phyloP scores from a whole-genome alignment of 1,140 invertebrate species.

The Lordiphosa collinella region DNA sequence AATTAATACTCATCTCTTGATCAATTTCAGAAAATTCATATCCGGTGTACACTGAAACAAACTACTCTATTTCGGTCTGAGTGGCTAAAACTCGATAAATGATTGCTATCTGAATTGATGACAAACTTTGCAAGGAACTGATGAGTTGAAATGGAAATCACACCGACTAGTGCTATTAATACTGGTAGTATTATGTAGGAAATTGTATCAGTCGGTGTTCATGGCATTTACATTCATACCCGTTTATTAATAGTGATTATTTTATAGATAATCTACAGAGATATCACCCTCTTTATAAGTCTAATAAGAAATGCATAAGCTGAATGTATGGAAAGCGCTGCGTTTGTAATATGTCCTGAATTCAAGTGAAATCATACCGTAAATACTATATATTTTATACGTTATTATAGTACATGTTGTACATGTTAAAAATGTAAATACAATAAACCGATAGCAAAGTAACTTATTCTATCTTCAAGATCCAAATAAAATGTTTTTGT shows the following conservation, averaged over 20 bases:
- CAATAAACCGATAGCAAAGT: background rate
- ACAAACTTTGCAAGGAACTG: background rate
- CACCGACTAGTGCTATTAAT: background rate
- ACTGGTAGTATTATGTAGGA: constrained; percentile 2
- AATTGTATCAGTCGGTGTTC: background rate
- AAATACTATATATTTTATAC: constrained; percentile 8
- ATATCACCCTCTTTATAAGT: constrained; percentile 3
- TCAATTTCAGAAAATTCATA: constrained; percentile 50
- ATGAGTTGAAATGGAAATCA: background rate
- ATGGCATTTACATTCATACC: no score
- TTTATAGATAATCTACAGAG: background rate
- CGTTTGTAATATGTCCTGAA: constrained; percentile 3
- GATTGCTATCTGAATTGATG: background rate
- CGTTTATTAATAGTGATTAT: background rate
- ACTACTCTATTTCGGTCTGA: constrained; percentile 62
- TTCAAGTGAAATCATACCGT: constrained; percentile 6
- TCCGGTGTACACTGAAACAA: constrained; percentile 54
- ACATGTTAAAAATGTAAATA: constrained; percentile 4
- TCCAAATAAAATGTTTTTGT: no score
- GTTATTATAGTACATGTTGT: background rate
- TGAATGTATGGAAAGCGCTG: background rate
- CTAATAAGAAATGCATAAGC: constrained; percentile 2
- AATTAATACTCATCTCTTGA: background rate
- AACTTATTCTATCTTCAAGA: background rate
- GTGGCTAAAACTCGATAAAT: background rate